These are phyloP conservation scores for Chloromyia formosa DNA, from an alignment of 2,888 invertebrate species.

Conservation along the genomic window DNA sequence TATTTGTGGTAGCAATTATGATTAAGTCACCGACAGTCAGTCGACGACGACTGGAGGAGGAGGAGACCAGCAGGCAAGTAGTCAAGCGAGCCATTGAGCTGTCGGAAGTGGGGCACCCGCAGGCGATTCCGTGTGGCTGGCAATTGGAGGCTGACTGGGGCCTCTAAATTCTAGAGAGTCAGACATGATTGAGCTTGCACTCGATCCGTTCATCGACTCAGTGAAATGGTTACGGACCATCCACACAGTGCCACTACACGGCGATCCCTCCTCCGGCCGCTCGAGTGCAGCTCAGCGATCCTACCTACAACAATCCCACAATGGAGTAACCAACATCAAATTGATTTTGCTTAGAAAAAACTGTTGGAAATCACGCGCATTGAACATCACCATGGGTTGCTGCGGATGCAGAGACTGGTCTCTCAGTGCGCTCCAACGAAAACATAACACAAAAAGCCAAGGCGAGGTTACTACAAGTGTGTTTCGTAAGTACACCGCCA, in stretches of 20 bases:
- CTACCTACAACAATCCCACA: conserved; percentile 8
- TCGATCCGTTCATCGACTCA: neutral
- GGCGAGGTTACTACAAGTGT: conserved; percentile 4
- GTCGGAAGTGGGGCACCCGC: conserved; percentile 19
- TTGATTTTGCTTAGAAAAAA: neutral
- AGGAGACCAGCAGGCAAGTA: neutral
- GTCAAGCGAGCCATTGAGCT: neutral
- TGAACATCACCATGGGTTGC: neutral
- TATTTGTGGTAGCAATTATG: conserved; percentile 26
- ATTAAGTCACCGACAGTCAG: neutral
- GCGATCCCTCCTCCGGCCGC: neutral
- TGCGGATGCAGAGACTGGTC: too few species aligned
- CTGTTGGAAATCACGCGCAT: neutral
- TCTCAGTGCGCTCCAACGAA: neutral
- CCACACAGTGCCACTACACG: too few species aligned
- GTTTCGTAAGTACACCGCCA: conserved; percentile 26
- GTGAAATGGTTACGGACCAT: neutral
- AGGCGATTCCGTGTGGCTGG: neutral
- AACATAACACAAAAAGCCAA: neutral
- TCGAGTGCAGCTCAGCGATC: neutral
- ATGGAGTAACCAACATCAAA: neutral
- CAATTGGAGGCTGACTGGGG: conserved; percentile 20
- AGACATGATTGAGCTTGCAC: conserved; percentile 33
- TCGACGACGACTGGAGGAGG: neutral
- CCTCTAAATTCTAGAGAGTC: neutral